Evolutionary conservation across 2,797 vertebrate species (phyloP), one percentile per base, ranked within the genome.

Genomic region (Sebastes diploproa): DNA sequence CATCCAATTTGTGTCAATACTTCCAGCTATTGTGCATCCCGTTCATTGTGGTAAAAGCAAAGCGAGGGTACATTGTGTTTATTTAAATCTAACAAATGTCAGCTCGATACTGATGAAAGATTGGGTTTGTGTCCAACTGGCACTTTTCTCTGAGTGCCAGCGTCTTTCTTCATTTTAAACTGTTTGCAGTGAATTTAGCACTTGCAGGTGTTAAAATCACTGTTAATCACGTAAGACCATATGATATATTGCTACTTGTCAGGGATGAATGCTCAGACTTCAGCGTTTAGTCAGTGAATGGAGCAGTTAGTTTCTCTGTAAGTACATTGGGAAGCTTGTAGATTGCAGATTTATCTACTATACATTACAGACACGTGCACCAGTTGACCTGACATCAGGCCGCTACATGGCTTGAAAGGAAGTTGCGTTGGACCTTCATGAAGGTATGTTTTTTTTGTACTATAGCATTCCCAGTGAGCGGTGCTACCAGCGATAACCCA

Each of bases 401-500:
- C 61, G 72, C 71, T 68, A 64, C 9, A 16, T 42, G 55, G 66
- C 69, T 67, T 76, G 22, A 81, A 79, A 80, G 75, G 54, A 78
- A 62, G 70, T 50, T 78, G 4, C 55, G 5, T n/a, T 74, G 69
- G 69, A 78, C 65, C 72, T 75, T 80, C 54, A 76, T 75, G 70
- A 79, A 79, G 73, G 59, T 14, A 55, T 60, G 5, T 64, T 68
- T 59, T 46, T 75, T 75, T 74, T 38, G 70, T 34, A 34, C 68
- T 29, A 55, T 73, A 75, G 72, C 76, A 64, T 82, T 80, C 86
- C 55, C 84, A 84, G 83, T 72, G 86, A 86, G 88, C 22, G 61
- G 59, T 72, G 58, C 70, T 65, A 76, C 60, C 72, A 77, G 70
- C 22, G 75, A 92, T 86, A 92, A 89, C 77, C 74, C 76, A 78